Conservation (phyloP, 2,888 invertebrate genomes). For the Cheilosia vernalis region DNA sequence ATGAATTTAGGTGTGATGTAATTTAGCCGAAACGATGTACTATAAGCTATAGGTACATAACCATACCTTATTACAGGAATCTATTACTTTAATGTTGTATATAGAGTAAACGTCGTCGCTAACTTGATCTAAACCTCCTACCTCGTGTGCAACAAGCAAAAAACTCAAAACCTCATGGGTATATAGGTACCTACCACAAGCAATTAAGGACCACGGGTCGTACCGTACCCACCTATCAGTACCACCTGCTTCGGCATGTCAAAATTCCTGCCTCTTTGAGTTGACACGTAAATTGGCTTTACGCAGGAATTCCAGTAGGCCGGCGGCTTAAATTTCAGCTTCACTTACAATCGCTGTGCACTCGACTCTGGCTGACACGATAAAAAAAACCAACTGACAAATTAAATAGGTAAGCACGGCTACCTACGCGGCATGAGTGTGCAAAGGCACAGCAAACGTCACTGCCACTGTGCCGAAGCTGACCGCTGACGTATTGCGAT, state of each 20-base stretch:
- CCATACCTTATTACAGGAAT: too few relatives aligned
- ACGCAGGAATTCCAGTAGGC: constrained; percentile 38
- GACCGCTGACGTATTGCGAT: constrained; percentile 43
- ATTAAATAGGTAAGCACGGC: constrained; percentile 21
- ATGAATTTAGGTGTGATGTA: too few relatives aligned
- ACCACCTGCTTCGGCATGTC: constrained; percentile 60
- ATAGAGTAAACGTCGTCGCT: too few relatives aligned
- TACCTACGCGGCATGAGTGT: constrained; percentile 12
- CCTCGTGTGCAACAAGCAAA: too few relatives aligned
- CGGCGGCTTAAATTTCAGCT: constrained; percentile 33
- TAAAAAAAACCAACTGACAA: constrained; percentile 35
- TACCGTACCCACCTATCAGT: not conserved
- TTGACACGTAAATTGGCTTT: constrained; percentile 56
- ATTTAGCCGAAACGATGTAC: too few relatives aligned
- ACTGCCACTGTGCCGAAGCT: constrained; percentile 39
- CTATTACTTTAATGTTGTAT: too few relatives aligned
- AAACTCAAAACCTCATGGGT: not conserved
- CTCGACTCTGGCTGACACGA: constrained; percentile 10
- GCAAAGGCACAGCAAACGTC: constrained; percentile 37
- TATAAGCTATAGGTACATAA: too few relatives aligned
- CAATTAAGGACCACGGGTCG: constrained; percentile 19
- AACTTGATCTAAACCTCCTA: too few relatives aligned
- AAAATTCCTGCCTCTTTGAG: constrained; percentile 57
- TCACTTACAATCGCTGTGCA: constrained; percentile 35
- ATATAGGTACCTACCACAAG: not conserved